Base-by-base conservation (phyloP, 1,140 invertebrate species). In the Brachionus paranguensis region DNA sequence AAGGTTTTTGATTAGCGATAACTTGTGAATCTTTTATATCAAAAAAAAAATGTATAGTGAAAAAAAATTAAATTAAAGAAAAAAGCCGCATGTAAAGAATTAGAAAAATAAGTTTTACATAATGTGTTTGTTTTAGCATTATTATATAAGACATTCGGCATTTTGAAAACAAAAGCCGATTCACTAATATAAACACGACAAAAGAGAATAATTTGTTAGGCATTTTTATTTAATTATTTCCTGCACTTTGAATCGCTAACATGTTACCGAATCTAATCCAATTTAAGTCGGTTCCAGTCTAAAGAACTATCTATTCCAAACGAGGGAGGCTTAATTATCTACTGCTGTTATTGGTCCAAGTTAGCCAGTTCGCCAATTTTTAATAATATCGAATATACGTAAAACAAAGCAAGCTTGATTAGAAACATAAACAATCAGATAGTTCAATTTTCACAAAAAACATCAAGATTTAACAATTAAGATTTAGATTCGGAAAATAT, bases 41-140 rank as follows among this genome's bases (percentile, higher is more conserved):
- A 20, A 10, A 60, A 20, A 24, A n/a, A n/a, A 8, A n/a, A 17
- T 24, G 1, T 17, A 53, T 17, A 60, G 53, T 60, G 17, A 70
- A 37, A 41, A 33, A 70, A 70, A 70, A 41, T 20, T 4, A 47
- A 24, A 47, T 76, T 76, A 47, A 76, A 24, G 37, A 0, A 12
- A 24, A 74, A 74, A 0, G 8, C 53, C 53, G 53, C 53, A 24
- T 60, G n/a, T 20, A 60, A 60, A 20, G 17, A 60, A 24, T 20
- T 17, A 55, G n/a, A 60, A 20, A 60, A 60, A 60, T 60, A 60
- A 60, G 53, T 20, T 60, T 60, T 60, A 60, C 17, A 24, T 60
- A 60, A 60, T 72, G 68, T 72, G 68, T 72, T 72, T 72, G 41
- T 72, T 72, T 43, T 72, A 12, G 17, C 68, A 72, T 43, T 43